Conservation (phyloP, 2,113 vertebrate genomes). For the Noturus placidus region DNA sequence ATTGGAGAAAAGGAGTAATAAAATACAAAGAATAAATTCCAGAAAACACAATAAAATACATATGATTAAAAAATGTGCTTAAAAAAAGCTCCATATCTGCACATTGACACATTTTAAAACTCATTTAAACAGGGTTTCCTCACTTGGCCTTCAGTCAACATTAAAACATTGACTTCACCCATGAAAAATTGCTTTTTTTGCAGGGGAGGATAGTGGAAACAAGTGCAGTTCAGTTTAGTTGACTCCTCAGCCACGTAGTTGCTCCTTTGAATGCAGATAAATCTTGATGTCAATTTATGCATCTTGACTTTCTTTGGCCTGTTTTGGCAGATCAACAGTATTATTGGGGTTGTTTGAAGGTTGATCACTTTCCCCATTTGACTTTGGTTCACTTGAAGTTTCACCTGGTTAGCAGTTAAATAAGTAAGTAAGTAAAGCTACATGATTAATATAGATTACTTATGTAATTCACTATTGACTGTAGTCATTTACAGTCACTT, state of each 20-base stretch:
- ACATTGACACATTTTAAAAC: not conserved
- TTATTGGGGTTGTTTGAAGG: accelerated
- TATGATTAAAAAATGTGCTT: not conserved
- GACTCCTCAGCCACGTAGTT: not conserved
- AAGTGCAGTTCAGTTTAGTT: not conserved
- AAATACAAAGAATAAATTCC: not conserved
- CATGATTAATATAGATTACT: not conserved
- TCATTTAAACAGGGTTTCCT: not conserved
- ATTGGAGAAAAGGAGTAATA: not conserved
- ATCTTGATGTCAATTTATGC: not conserved
- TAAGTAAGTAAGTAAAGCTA: not conserved
- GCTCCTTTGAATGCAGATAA: not conserved
- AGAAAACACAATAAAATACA: not conserved
- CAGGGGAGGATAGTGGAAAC: not conserved
- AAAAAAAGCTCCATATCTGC: not conserved
- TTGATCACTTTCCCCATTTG: no score
- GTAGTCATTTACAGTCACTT: not conserved
- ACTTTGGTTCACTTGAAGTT: no score
- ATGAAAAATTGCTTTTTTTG: not conserved
- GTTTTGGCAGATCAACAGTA: not conserved
- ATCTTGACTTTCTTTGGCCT: not conserved
- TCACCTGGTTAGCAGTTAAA: not conserved
- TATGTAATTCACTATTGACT: not conserved
- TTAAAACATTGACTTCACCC: not conserved
- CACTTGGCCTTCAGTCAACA: not conserved